Base-by-base conservation (phyloP, 2,888 invertebrate species). In the Heliconius hortense region DNA sequence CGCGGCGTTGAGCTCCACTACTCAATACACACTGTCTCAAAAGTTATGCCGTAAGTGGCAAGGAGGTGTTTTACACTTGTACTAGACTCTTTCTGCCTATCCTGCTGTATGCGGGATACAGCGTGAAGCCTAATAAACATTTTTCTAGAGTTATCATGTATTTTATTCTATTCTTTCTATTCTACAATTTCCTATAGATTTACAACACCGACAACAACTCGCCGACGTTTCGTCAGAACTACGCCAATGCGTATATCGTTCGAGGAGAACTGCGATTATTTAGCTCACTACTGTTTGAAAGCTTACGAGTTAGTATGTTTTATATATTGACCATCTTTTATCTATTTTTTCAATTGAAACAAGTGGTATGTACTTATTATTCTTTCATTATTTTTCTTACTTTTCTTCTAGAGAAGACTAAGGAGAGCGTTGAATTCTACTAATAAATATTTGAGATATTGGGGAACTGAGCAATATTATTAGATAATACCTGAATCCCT, bases 251-350 rank as follows among this genome's bases (percentile, higher is more conserved):
- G 80, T 7, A 31, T 81, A 0, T 80, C 80, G 0, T 82, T 84
- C 1, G 48, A 35, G 0, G 82, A 85, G 13, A 78, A 82, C 56
- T 87, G 87, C n/a, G 84, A 86, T n/a, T 85, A 81, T 24, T 43
- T 83, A 0, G 84, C 83, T 0, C 78, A 82, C 35, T 83, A 85
- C 76, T 87, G 87, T 73, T 53, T 81, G 8, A 84, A 77, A 62
- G 83, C 82, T 24, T 85, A 84, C 59, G 56, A 73, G 87, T 87
- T 81, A 72, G 31, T 69, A 82, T 66, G 28, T 63, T 64, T n/a
- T 21, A 35, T 21, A 39, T 24, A 13, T 35, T n/a, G 28, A 15
- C n/a, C 7, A 21, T 18, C 53, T 53, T 15, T 53, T 21, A 53
- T 7, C 21, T 53, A 21, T 21, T 48, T 48, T 48, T 4, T 7